Base-by-base conservation (phyloP, 2,797 vertebrate species). In the Sciurus carolinensis region DNA sequence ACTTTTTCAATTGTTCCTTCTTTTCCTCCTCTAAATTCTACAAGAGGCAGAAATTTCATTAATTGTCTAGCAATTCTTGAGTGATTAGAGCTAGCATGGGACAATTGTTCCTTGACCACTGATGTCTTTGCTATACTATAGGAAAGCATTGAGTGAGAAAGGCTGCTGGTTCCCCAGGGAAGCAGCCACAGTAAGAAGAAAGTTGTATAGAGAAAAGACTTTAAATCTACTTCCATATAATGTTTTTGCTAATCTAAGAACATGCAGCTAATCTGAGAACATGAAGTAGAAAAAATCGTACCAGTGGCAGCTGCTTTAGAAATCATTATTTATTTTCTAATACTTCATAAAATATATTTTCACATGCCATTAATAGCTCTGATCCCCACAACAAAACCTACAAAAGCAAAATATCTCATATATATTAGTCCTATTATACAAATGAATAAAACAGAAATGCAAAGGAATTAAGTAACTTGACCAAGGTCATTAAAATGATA, bases 251-350 rank as follows among this genome's bases (percentile, higher is more conserved):
- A 47, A 90, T 57, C 44, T 72, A 33, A 80, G 80, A 94, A 47
- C 33, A 57, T 82, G 30, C 3, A 82, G 69, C 62, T 47, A 47
- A 47, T 47, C 9, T 7, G 44, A 47, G 44, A 85, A 30, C 66
- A 1, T 75, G 33, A 79, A 22, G 24, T 20, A 82, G 13, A 26
- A 47, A 83, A 95, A 80, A 87, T 8, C 76, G 26, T 90, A 94
- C 17, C 39, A 79, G 57, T 90, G 64, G 18, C 69, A 90, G 54
- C 57, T 85, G 17, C 42, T 90, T 91, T 81, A 59, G 20, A 92
- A 95, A 90, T 87, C 57, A 73, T 85, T 90, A 88, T 39, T 18
- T 42, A 52, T 82, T 91, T 96, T 94, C 54, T 90, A 84, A 7
- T 76, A 87, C 44, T 86, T 95, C 30, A 73, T 88, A 87, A 93